These are phyloP conservation scores for Silurus meridionalis DNA, from an alignment of 2,113 vertebrate genomes.

Conservation along the genomic window DNA sequence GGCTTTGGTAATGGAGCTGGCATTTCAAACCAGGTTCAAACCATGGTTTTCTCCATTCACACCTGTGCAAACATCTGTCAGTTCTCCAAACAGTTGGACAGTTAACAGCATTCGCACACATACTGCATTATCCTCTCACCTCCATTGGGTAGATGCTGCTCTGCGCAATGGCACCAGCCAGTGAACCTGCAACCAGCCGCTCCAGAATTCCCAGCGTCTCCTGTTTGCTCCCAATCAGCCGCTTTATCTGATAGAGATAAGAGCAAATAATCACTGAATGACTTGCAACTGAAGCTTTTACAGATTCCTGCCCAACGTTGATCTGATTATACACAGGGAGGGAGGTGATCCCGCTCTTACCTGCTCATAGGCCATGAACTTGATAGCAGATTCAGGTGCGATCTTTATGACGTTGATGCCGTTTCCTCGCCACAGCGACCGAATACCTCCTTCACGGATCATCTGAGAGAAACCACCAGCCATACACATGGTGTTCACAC, in stretches of 20 bases:
- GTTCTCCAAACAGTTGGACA: not conserved
- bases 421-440: conserved; percentile 91
- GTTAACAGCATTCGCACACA: not conserved
- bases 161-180: conserved; percentile 90
- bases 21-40: conserved; percentile 21
- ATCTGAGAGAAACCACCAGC: conserved; percentile 87
- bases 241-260: conserved; percentile 79
- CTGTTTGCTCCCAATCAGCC: conserved; percentile 88
- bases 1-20: conserved; percentile 25
- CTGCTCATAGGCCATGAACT: conserved; percentile 98
- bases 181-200: conserved; percentile 86
- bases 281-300: not conserved
- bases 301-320: not conserved
- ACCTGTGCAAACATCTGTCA: conserved; percentile 34
- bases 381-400: conserved; percentile 91
- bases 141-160: conserved; percentile 99
- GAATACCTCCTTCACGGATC: conserved; percentile 87
- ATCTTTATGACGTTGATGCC: conserved; percentile 97
- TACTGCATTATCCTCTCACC: conserved; percentile 70
- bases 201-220: conserved; percentile 87
- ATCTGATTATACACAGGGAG: not conserved
- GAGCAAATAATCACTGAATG: not conserved
- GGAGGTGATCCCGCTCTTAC: conserved; percentile 59
- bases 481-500: conserved; percentile 89
- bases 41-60: conserved; percentile 28